Conservation (phyloP, 2,113 vertebrate genomes). For the Epinephelus moara region DNA sequence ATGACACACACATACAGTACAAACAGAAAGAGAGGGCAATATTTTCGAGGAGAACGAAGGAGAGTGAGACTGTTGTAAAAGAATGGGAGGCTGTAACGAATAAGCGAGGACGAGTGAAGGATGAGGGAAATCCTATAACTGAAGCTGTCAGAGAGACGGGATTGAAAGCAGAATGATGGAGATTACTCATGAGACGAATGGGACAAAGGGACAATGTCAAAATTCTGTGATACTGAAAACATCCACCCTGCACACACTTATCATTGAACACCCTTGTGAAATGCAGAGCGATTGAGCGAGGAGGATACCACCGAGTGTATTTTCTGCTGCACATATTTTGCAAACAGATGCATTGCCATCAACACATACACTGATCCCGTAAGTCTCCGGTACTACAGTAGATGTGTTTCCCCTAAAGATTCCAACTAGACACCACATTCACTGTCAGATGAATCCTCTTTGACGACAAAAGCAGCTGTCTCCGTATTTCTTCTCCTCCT, state of each 20-base stretch:
- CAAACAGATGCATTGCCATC: slow-evolving; percentile 12
- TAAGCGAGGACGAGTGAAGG: slow-evolving; percentile 36
- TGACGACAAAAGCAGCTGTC: background rate
- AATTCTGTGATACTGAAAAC: slow-evolving; percentile 15
- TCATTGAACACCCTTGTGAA: slow-evolving; percentile 21
- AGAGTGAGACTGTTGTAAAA: slow-evolving; percentile 5
- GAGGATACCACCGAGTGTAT: background rate
- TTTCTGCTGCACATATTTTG: background rate
- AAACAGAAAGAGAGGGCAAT: slow-evolving; percentile 13
- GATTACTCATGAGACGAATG: slow-evolving; percentile 36
- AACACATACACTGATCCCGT: slow-evolving; percentile 3
- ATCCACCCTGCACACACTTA: slow-evolving; percentile 5
- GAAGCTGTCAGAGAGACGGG: slow-evolving; percentile 30
- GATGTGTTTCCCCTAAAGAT: background rate
- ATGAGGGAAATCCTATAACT: slow-evolving; percentile 50
- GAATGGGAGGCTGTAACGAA: slow-evolving; percentile 26
- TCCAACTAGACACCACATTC: background rate
- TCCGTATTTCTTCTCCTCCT: background rate
- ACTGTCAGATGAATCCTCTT: background rate
- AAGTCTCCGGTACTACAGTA: background rate
- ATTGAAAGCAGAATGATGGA: slow-evolving; percentile 40
- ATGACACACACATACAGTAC: background rate
- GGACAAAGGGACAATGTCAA: slow-evolving; percentile 10
- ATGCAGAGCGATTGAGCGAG: slow-evolving; percentile 5
- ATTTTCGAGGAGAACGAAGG: background rate